Base-by-base conservation (phyloP, 2,113 vertebrate genomes). In the Tringa solitaria region DNA sequence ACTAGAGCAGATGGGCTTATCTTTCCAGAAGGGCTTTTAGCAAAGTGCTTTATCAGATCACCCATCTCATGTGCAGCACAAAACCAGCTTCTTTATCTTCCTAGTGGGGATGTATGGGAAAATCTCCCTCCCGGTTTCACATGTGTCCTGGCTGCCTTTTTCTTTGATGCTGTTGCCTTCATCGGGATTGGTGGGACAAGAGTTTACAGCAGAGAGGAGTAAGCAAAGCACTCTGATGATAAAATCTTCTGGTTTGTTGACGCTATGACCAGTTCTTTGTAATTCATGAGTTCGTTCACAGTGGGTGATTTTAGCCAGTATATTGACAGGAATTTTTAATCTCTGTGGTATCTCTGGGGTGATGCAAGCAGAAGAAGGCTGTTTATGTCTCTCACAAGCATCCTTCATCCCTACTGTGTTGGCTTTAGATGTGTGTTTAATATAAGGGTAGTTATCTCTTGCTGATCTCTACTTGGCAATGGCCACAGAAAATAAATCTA, bases 391-490 rank as follows among this genome's bases (percentile, higher is more conserved):
- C 96, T 94, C 89, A 82, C 78, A 87, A 95, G 95, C 94, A 91
- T 95, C 84, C 84, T 93, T 96, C 94, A 89, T 90, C 77, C 90
- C 93, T 87, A 89, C 89, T 32, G 21, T 73, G 94, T 69, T 89
- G 78, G 77, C 84, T 96, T 96, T 93, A 94, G 77, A 96, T 95
- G 78, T 89, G 74, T 96, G 91, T 96, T 95, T 97, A 93, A 82
- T 93, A 70, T 14, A 89, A 69, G 57, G 30, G 22, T 78, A 75
- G 87, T 90, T 97, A 88, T 96, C 90, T 93, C 61, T 95, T 90
- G 90, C 83, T 94, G 87, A 95, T 96, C 88, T 96, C 84, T 72
- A 6, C 88, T 96, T 96, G 94, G 95, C 94, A 94, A 61, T 92
- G 63, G 85, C 65, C 72, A 82, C 91, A 90, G 79, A 97, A 97